Conservation (phyloP, 2,888 invertebrate genomes). For the Tipula unca region DNA sequence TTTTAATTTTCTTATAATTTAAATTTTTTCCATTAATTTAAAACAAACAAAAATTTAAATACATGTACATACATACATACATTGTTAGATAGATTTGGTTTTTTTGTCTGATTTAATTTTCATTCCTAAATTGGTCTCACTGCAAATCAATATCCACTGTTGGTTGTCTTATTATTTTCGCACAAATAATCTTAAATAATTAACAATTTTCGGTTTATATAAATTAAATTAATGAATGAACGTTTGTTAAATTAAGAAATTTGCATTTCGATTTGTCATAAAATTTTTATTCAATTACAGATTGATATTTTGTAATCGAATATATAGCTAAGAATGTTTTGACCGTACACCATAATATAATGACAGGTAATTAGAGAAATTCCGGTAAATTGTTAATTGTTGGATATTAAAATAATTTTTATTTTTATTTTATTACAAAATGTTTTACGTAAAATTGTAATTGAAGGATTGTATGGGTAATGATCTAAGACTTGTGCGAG, state of each 20-base stretch:
- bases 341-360: not conserved
- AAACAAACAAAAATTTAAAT: not conserved
- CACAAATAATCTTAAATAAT: not conserved
- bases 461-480: too few species aligned
- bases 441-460: not conserved
- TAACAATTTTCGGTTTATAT: not conserved
- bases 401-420: not conserved
- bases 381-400: constrained; percentile 1
- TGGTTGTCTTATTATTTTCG: not conserved
- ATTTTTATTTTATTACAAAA: not conserved
- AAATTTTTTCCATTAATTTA: not conserved
- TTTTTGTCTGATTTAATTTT: not conserved
- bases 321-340: not conserved
- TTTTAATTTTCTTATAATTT: not conserved
- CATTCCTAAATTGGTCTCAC: not conserved
- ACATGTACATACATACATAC: too few species aligned
- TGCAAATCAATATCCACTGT: not conserved
- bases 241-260: not conserved
- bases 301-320: not conserved
- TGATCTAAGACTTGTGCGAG: too few species aligned
- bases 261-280: not conserved
- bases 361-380: not conserved
- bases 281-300: not conserved
- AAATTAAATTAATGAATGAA: not conserved
- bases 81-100: not conserved